Evolutionary conservation across 2,888 invertebrate genomes (phyloP), one percentile per base, ranked within the genome.

Genomic region (Cremastinae sp.): DNA sequence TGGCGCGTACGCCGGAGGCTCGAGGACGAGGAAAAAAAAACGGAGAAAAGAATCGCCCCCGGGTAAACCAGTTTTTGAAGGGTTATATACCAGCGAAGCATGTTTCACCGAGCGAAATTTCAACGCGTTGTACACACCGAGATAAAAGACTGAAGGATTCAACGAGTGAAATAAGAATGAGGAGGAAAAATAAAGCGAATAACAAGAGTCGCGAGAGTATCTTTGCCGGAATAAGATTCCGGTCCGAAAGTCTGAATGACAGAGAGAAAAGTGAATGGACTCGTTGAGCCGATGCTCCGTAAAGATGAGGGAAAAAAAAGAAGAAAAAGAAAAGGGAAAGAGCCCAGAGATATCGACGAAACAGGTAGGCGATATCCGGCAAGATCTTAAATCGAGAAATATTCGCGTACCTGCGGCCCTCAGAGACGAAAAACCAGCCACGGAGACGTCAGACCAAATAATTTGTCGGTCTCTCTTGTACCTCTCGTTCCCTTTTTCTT

Each of bases 261-360:
- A 80, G 65, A 28, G 69, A 78, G 80, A 77, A 83, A 84, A 84
- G 84, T 84, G 84, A 85, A 85, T 86, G 84, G 82, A 75, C 78
- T 70, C n/a, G 75, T 12, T 61, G 64, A 64, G 65, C 49, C 47
- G 28, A 43, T 16, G 47, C 45, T 36, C 28, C 34, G n/a, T 16
- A 14, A 16, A 12, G 47, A 65, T 20, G 65, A 68, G 62, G 71
- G 77, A 78, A 78, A 75, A 65, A n/a, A n/a, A n/a, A n/a, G n/a
- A n/a, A n/a, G n/a, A 43, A 41, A 12, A 41, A 41, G 9, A 9
- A 12, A 12, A 12, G 9, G 12, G 4, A 9, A 12, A 12, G 9
- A 12, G 41, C 2, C 12, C 43, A 22, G 64, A 12, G 65, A 77
- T 61, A 65, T 34, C 2, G 51, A n/a, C 47, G 41, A 20, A 22